Evolutionary conservation across 2,113 vertebrate genomes (phyloP).

Genomic region (Turnix velox): DNA sequence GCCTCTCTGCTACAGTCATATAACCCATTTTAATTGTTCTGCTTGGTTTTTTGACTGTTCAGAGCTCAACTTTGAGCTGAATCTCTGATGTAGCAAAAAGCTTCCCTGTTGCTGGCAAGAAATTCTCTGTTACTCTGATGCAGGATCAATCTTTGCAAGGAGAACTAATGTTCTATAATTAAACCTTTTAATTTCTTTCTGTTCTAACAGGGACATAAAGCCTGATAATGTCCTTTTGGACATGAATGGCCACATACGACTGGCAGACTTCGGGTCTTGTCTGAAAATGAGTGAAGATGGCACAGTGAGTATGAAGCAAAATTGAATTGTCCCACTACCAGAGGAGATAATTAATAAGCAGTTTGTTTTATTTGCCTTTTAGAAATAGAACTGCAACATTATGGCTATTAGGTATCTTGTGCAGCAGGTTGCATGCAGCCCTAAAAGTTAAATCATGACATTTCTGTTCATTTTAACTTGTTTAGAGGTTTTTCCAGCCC

Average conservation of each 20-base stretch:
- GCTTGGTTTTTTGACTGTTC: neutral
- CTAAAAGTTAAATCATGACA: neutral
- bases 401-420: neutral
- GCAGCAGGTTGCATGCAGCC: neutral
- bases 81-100: neutral
- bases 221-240: slow-evolving; percentile 96
- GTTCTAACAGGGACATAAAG: slow-evolving; percentile 86
- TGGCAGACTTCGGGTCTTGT: slow-evolving; percentile 97
- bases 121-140: neutral
- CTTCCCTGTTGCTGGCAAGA: neutral
- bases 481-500: neutral
- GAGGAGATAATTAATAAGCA: neutral
- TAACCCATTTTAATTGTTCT: neutral
- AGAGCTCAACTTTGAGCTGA: neutral
- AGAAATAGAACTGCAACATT: neutral
- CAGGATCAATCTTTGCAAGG: neutral
- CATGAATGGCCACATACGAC: slow-evolving; percentile 92
- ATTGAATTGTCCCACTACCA: neutral
- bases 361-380: neutral
- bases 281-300: slow-evolving; percentile 95
- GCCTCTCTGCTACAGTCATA: neutral
- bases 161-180: neutral
- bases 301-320: slow-evolving; percentile 81
- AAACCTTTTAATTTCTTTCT: neutral
- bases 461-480: neutral